These are phyloP conservation scores for Cyphotilapia sp. DNA, from an alignment of 2,113 vertebrate genomes.

Conservation along the genomic window DNA sequence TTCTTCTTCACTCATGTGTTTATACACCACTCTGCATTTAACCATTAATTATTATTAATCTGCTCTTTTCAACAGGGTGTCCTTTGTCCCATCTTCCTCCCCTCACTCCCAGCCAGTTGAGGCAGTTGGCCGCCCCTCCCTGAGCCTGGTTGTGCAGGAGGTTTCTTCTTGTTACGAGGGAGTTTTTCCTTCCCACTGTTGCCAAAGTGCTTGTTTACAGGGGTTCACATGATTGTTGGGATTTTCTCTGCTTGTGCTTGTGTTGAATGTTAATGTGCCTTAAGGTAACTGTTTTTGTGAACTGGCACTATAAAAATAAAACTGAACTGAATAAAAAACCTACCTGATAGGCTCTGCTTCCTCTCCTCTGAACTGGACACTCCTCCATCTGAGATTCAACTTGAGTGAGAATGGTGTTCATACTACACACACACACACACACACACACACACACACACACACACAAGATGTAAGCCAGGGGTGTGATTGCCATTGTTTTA, in stretches of 20 bases:
- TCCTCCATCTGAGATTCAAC: constrained; percentile 38
- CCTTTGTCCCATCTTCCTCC: not conserved
- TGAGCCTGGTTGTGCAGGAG: not conserved
- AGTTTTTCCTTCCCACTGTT: too few species aligned
- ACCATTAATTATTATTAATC: not conserved
- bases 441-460: not conserved
- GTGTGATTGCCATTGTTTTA: not conserved
- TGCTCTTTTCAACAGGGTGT: not conserved
- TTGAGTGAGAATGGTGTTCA: constrained; percentile 6
- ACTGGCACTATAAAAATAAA: not conserved
- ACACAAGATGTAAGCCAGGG: fast-evolving
- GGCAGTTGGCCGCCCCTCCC: not conserved
- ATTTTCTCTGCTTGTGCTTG: not conserved
- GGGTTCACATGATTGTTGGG: not conserved
- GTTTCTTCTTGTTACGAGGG: not conserved
- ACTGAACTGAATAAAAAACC: fast-evolving
- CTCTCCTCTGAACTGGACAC: constrained; percentile 18
- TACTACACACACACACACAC: not conserved
- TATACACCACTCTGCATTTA: not conserved
- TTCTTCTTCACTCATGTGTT: not conserved
- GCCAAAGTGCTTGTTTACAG: not conserved
- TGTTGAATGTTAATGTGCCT: not conserved
- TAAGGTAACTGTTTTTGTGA: not conserved
- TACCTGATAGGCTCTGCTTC: constrained; percentile 52
- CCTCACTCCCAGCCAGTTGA: not conserved